Base-by-base conservation (phyloP, 2,113 vertebrate genomes). In the Pungitius pungitius region DNA sequence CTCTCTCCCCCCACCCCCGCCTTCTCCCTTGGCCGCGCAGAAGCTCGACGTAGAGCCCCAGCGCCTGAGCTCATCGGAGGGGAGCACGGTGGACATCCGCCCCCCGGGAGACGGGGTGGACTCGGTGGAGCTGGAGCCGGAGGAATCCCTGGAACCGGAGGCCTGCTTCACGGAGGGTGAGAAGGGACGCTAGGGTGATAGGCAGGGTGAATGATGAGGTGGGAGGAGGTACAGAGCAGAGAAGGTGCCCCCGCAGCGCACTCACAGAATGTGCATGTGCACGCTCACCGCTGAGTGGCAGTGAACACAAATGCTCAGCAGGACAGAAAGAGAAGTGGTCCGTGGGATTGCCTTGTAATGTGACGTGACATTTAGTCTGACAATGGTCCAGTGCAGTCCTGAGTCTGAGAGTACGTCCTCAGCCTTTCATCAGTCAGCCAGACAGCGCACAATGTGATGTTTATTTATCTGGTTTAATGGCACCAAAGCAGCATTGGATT, bases 151-250 rank as follows among this genome's bases (percentile, higher is more conserved):
- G 42, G 96, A 98, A 58, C 98, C 98, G 4, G 96, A 97, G 80
- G 95, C 96, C 82, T 99, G 98, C 86, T 99, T 99, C 81, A 98
- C 97, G 54, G 97, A 98, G 93, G 97, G 98, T 98, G 65, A 84
- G 92, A 18, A n/a, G 60, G 58, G 60, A 27, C 20, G 62, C 3
- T 11, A 47, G 33, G 43, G 47, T 62, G 73, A 62, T 54, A 8
- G 73, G 52, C 49, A 47, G 54, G 40, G 30, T 52, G 55, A 26
- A 67, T 26, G 30, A 65, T 33, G 69, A 39, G 24, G 52, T 15
- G 2, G 24, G 24, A 61, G 37, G 69, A 75, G 76, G 72, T 74
- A 33, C 71, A 45, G 10, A 71, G 27, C 0, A 1, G 62, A 35
- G 55, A 64, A 76, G 56, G 76, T 85, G 40, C 56, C 64, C 64